Conservation (phyloP, 2,888 invertebrate genomes). For the Tipula unca region DNA sequence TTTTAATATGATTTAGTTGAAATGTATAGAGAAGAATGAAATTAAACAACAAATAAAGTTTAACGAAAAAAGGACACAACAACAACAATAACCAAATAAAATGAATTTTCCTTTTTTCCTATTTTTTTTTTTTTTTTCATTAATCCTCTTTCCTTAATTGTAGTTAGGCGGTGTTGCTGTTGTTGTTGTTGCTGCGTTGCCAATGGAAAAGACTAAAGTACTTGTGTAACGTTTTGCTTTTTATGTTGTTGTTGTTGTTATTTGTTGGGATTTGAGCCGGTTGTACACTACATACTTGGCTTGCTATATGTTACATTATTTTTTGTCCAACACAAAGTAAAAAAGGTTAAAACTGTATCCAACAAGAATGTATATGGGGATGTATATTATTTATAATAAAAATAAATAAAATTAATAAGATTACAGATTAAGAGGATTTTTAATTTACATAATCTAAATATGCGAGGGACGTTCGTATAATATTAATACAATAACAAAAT, state of each 20-base stretch:
- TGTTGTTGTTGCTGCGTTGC: background rate
- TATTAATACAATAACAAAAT: background rate
- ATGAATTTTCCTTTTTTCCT: background rate
- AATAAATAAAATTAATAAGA: background rate
- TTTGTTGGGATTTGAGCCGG: background rate
- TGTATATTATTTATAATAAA: too few species aligned
- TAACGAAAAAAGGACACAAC: background rate
- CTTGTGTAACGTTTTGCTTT: background rate
- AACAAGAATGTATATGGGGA: background rate
- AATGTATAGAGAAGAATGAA: background rate
- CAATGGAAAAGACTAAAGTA: background rate
- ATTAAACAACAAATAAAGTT: background rate
- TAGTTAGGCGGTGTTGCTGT: background rate
- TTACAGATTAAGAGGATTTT: slow-evolving; percentile 14
- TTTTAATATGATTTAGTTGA: background rate
- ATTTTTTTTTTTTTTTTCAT: background rate
- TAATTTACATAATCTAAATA: background rate
- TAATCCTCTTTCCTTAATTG: background rate
- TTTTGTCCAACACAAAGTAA: background rate
- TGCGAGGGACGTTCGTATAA: background rate
- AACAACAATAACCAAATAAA: background rate
- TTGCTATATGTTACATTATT: background rate
- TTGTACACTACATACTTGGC: background rate
- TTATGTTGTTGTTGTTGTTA: background rate
- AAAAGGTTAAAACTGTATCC: background rate